Base-by-base conservation (phyloP, 2,888 invertebrate species). In the Monochamus alternatus region DNA sequence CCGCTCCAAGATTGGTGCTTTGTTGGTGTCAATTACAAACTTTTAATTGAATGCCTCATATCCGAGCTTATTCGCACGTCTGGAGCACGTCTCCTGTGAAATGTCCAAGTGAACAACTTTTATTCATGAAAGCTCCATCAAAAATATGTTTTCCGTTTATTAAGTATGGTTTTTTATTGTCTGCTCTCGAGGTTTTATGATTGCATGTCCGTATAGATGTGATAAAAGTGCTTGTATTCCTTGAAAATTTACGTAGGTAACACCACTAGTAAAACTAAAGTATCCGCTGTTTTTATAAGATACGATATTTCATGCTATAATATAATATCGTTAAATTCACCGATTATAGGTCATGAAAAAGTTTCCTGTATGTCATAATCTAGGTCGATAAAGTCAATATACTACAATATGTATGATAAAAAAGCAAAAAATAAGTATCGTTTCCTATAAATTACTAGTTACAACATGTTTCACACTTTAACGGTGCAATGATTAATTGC, bases 1-100 rank as follows among this genome's bases (percentile, higher is more conserved):
- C 64, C 68, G 31, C 51, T 72, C 55, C 63, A 74, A 62, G 65
- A 76, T 68, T 73, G 68, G 62, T 31, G 62, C n/a, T 63, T 62
- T 76, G 59, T 44, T 66, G 63, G 68, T 74, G 72, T 75, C 78
- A 72, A 76, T 76, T 71, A 67, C 74, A 69, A 76, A 74, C 52
- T 74, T 78, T 76, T 76, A 76, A 78, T 76, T 74, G 71, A 69
- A 65, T 59, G 66, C 31, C 60, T 8, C 64, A 14, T 10, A 14
- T 5, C 9, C 65, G 58, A 14, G 51, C 22, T 74, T 69, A 51
- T 5, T 43, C 10, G 30, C 59, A 60, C 65, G 47, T 30, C 73
- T 47, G 10, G 55, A 38, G 58, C n/a, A 43, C 38, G 68, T 47
- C 30, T 47, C 38, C 44, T 44, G 47, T 64, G 47, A 12, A 30